Conservation (phyloP, 2,113 vertebrate species). For the Psophia crepitans region DNA sequence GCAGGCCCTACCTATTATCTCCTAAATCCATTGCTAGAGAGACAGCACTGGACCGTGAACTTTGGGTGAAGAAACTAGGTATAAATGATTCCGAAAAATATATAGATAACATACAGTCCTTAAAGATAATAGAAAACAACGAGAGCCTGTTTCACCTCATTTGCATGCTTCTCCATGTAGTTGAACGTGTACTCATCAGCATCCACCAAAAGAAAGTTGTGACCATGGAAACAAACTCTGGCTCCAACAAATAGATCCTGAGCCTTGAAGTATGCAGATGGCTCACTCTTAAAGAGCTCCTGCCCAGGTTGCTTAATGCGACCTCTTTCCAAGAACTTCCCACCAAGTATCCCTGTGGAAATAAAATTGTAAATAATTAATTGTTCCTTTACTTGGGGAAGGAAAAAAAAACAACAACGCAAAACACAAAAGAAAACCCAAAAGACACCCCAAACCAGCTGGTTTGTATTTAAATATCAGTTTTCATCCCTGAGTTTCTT, state of each 20-base stretch:
- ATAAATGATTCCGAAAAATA: slow-evolving; percentile 30
- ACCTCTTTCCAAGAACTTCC: slow-evolving; percentile 84
- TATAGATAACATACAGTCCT: neutral
- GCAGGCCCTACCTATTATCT: neutral
- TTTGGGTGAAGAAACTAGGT: slow-evolving; percentile 26
- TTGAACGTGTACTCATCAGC: slow-evolving; percentile 88
- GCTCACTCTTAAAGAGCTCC: slow-evolving; percentile 84
- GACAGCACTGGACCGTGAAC: neutral
- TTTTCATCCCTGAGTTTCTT: neutral
- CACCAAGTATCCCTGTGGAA: slow-evolving; percentile 79
- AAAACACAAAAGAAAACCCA: neutral
- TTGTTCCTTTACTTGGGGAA: neutral
- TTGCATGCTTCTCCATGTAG: slow-evolving; percentile 87
- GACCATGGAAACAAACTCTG: slow-evolving; percentile 78
- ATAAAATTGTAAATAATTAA: slow-evolving; percentile 48
- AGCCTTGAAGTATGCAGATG: slow-evolving; percentile 80
- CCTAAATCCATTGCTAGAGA: neutral
- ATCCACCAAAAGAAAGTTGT: slow-evolving; percentile 80
- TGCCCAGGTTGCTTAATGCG: slow-evolving; percentile 87
- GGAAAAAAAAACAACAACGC: neutral
- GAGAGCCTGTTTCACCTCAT: slow-evolving; percentile 77
- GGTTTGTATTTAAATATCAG: slow-evolving; percentile 4
- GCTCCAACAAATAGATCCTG: slow-evolving; percentile 87
- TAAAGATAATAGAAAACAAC: neutral
- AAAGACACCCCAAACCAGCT: neutral